Evolutionary conservation across 2,888 invertebrate genomes (phyloP), one percentile per base, ranked within the genome.

Genomic region (Bembecia ichneumoniformis): DNA sequence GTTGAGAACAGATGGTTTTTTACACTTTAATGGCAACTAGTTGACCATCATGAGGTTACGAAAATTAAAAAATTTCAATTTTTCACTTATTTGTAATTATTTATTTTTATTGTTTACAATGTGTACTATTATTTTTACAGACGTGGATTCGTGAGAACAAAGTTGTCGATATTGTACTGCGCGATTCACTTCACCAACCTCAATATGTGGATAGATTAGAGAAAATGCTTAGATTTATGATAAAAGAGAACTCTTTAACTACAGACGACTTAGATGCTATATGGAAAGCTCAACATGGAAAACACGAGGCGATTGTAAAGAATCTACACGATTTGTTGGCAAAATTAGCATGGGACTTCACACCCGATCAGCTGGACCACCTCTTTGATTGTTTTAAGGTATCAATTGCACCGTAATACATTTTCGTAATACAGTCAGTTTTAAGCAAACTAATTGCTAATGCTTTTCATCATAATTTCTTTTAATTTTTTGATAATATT

Each of bases 251-350:
- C 60, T 94, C 96, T 0, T 83, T 99, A 52, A 96, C 96, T 3
- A 86, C 95, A 48, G 93, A 94, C 59, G 98, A 99, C 77, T 88
- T 99, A 61, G 98, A 98, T 73, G 96, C 95, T 11, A 94, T 99
- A 56, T 99, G 98, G 98, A 94, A 95, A 50, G 98, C 98, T 3
- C 98, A 98, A 84, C 95, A 95, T 53, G 98, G 97, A 13, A 98
- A 98, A 82, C 98, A 98, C 77, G 98, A 98, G 78, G 98, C 98
- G 7, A 99, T 99, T 63, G 98, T 98, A 7, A 98, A 97, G 80
- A 99, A 99, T 74, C 94, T 99, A 43, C 98, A 99, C 73, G 98
- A 98, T 74, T 86, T 99, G 58, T 80, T 99, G 52, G 97, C 98
- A 9, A 98, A 98, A 81, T 88, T 99, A 48, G 98, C 99, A 0